phyloP scores from a whole-genome alignment of 2,797 vertebrate species.

The Tympanoctomys barrerae region DNA sequence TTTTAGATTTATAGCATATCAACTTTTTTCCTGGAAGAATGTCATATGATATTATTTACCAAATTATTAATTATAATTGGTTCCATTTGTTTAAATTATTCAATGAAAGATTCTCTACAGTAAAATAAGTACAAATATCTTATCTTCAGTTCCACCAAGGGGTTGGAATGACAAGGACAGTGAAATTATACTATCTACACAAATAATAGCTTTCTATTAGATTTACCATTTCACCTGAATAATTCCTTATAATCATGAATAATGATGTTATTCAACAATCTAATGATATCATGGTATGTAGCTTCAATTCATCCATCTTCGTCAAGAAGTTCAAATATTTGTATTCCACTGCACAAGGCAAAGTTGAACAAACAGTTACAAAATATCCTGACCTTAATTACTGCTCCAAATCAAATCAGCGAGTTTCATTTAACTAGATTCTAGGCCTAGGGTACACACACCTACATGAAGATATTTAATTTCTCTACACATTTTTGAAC shows the following conservation, averaged over 20 bases:
- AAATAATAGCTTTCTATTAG: conserved; percentile 90
- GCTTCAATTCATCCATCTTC: conserved; percentile 91
- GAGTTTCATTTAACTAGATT: conserved; percentile 75
- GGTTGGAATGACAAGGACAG: conserved; percentile 86
- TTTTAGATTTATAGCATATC: conserved; percentile 56
- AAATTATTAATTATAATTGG: conserved; percentile 84
- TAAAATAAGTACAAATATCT: conserved; percentile 86
- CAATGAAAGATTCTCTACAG: conserved; percentile 83
- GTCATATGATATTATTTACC: conserved; percentile 74
- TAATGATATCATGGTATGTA: conserved; percentile 90
- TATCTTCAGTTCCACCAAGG: conserved; percentile 81
- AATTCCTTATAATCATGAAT: conserved; percentile 94
- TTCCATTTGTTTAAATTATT: conserved; percentile 87
- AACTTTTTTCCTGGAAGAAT: conserved; percentile 69
- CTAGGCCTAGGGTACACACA: conserved; percentile 73
- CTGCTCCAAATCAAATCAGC: conserved; percentile 85
- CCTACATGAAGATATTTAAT: conserved; percentile 80
- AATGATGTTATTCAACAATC: conserved; percentile 93
- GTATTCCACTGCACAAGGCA: conserved; percentile 86
- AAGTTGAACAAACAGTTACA: conserved; percentile 91
- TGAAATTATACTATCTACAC: conserved; percentile 85
- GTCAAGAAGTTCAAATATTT: conserved; percentile 92
- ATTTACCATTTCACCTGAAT: conserved; percentile 91
- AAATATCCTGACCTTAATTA: conserved; percentile 87
- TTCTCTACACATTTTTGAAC: background rate